Evolutionary conservation across 92 coral and sea anemone genomes (phyloP), one percentile per base, ranked within the genome.

Genomic region (Phenganax subtilis): DNA sequence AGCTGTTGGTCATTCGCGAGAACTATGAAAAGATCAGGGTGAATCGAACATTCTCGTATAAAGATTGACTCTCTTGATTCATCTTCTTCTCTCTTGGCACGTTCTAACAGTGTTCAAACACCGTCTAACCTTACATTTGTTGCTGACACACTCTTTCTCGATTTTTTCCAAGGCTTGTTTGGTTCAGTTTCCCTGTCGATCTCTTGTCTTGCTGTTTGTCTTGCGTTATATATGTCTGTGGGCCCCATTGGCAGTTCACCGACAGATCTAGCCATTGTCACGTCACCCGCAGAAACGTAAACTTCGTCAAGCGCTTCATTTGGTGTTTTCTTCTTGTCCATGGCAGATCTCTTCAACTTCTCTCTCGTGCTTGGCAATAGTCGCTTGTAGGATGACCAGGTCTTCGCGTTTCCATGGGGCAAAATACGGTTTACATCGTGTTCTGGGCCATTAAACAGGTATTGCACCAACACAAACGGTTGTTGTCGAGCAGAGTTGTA

Each of bases 61-160:
- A 88, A 81, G 2, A 68, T 52, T 0, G 86, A 20, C 3, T 85
- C 88, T 69, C 27, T 75, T 15, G 90, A 84, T 9, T 31, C 59
- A 51, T 87, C 87, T 75, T 87, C 87, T 29, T 87, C 87, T 57
- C 87, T 52, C 82, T 87, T 80, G 54, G 90, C 90, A 16, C 85
- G 87, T 74, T 84, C 90, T 14, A 84, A 74, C 55, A 87, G 82
- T 12, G 85, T 84, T 80, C 89, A 86, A 12, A 82, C 17, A 55
- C 53, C 37, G 37, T 72, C 47, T 29, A 8, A 72, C 6, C 10
- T 68, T 54, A 54, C 17, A 55, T 57, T 58, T 52, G 2, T 15
- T 72, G 9, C 12, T 3, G 51, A 37, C 47, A 37, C 47, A 37
- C 37, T 72, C 8, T 29, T 3, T 9, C 6, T 10, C 0, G 8